Evolutionary conservation across 2,797 vertebrate species (phyloP).

Genomic region (Hephaestus fuliginosus): DNA sequence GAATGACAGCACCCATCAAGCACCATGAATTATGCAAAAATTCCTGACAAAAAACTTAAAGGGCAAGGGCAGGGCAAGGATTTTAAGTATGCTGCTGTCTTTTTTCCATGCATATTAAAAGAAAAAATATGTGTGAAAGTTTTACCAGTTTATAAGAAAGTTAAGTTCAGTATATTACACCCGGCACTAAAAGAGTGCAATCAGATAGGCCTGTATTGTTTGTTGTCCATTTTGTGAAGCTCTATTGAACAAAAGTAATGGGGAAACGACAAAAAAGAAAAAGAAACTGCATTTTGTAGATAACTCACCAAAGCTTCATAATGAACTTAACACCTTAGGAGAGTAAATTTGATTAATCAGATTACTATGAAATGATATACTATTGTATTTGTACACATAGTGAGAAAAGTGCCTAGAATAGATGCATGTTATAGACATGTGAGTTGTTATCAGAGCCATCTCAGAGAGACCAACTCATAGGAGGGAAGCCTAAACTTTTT

Average conservation of each 20-base stretch:
- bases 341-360: neutral
- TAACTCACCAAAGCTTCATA: neutral
- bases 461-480: neutral
- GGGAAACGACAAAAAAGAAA: neutral
- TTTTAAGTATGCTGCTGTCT: slow-evolving; percentile 12
- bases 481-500: slow-evolving; percentile 33
- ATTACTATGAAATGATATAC: neutral
- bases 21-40: slow-evolving; percentile 60
- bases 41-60: slow-evolving; percentile 40
- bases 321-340: neutral
- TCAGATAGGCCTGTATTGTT: slow-evolving; percentile 13
- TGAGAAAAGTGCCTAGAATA: slow-evolving; percentile 3
- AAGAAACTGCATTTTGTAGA: slow-evolving; percentile 9
- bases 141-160: slow-evolving; percentile 10
- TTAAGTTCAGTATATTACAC: slow-evolving; percentile 25
- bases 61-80: slow-evolving; percentile 40
- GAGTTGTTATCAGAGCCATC: slow-evolving; percentile 24
- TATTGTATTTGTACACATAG: neutral
- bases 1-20: slow-evolving; percentile 41
- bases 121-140: neutral
- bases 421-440: slow-evolving; percentile 11
- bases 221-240: slow-evolving; percentile 10
- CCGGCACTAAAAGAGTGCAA: neutral
- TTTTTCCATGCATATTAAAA: slow-evolving; percentile 13
- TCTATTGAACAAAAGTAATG: neutral